Evolutionary conservation across 2,888 invertebrate genomes (phyloP), one percentile per base, ranked within the genome.

Genomic region (Salticus scenicus): DNA sequence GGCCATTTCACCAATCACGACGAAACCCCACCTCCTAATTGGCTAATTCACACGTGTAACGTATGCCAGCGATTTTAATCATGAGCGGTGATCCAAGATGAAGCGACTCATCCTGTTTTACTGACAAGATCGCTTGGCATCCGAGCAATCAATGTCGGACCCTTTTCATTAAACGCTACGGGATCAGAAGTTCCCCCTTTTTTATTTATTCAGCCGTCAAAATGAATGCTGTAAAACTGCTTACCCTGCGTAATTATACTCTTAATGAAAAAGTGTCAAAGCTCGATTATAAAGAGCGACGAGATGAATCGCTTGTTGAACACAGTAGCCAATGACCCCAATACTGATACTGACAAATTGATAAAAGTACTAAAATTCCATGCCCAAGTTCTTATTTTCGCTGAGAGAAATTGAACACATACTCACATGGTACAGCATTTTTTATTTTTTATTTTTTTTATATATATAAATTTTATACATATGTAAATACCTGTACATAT

Each of bases 61-160:
- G 74, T 78, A 78, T 74, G 84, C 84, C 57, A 67, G 83, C 73
- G 83, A 83, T 83, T 84, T 84, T 84, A 84, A 84, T 79, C 84
- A 84, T 84, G 84, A 77, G 63, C 84, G 78, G 57, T 76, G 82
- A 77, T 83, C 77, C 83, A 47, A 31, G 66, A 83, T 83, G 83
- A 81, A 81, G 74, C 79, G 30, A 72, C 17, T 47, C 72, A 72
- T 51, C 72, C 51, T 24, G 70, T 64, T 64, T 51, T 42, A 42
- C 37, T 84, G 84, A 84, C 78, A 84, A 73, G 84, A 69, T 73
- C 84, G 84, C 84, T 28, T 47, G 74, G 84, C 74, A 84, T 78
- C 42, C 33, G 73, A 84, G 84, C 74, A 69, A 84, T 84, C 84
- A 77, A 51, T 75, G 70, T 75, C 63, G 24, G 47, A 51, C 24